Conservation (phyloP, 2,888 invertebrate species). For the Eustalomyia histrio region DNA sequence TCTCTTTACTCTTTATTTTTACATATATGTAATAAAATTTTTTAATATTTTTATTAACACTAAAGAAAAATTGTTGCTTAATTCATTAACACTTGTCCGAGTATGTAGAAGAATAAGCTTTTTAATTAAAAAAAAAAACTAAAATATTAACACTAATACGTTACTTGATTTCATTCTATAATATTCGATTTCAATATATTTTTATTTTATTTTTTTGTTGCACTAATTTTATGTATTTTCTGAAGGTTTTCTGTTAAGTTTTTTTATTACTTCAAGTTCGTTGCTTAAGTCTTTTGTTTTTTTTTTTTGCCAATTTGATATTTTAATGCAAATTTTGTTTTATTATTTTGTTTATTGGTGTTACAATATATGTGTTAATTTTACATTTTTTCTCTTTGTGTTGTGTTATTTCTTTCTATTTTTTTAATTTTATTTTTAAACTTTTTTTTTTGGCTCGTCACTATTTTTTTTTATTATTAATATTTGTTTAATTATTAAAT, state of each 20-base stretch:
- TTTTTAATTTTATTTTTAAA: not conserved
- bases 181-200: not conserved
- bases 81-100: slow-evolving; percentile 49
- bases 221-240: slow-evolving; percentile 47
- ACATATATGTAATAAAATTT: not conserved
- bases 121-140: not conserved
- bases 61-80: slow-evolving; percentile 36
- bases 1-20: not conserved
- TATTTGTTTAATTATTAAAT: slow-evolving; percentile 7
- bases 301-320: slow-evolving; percentile 40
- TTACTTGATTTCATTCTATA: not conserved
- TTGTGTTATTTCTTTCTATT: not conserved
- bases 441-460: slow-evolving; percentile 1
- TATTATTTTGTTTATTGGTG: slow-evolving; percentile 33
- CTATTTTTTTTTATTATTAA: not conserved
- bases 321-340: slow-evolving; percentile 54
- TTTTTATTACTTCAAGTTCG: slow-evolving; percentile 33
- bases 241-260: slow-evolving; percentile 45
- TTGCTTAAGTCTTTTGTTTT: slow-evolving; percentile 47
- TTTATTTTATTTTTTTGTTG: too few species aligned
- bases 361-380: slow-evolving; percentile 21
- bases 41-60: not conserved
- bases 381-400: slow-evolving; percentile 24
- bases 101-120: not conserved
- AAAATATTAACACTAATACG: not conserved